Evolutionary conservation across 1,140 invertebrate species (phyloP), one percentile per base, ranked within the genome.

Genomic region (Drosophila bifasciata): DNA sequence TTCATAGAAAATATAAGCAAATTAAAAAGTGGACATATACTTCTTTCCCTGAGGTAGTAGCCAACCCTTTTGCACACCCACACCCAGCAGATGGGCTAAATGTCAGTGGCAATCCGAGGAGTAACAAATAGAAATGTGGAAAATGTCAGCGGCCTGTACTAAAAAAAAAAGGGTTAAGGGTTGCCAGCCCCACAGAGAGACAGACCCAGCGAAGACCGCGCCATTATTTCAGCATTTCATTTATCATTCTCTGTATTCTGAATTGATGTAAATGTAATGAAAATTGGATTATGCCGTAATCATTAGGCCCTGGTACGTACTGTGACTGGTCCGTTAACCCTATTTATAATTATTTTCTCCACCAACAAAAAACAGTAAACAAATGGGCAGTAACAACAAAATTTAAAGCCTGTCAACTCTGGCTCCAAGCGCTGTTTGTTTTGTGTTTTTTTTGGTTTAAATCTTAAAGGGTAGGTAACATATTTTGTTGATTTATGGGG

Each of bases 221-320:
- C 76, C 75, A 86, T 86, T 86, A 88, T 88, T 88, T 72, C 21
- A 76, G 58, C 72, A 83, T 86, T 86, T 83, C 78, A 83, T 86
- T 86, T 88, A 88, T 86, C 83, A 88, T 86, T 73, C 61, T n/a
- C n/a, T n/a, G n/a, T n/a, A n/a, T n/a, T 44, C 61, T 44, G 56
- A 63, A 78, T 66, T 88, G 83, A 79, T 88, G 79, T 67, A 76
- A 79, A 66, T 76, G 78, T 79, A 86, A 86, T 86, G 83, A 88
- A 88, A 88, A 64, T 83, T 68, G 83, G 79, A 83, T 88, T 81
- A 86, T 83, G 59, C 63, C 63, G 62, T 88, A 83, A 79, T 88
- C 83, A 88, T 86, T 81, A 59, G 66, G 44, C 16, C 8, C 6
- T n/a, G n/a, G n/a, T n/a, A n/a, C n/a, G n/a, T n/a, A n/a, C n/a